A percentile compares a stretch with the other conserved stretches of the same genome.
These are phyloP conservation scores for Micropoecilia bifurca DNA, from an alignment of 2,797 vertebrate species.

Conservation along the genomic window DNA sequence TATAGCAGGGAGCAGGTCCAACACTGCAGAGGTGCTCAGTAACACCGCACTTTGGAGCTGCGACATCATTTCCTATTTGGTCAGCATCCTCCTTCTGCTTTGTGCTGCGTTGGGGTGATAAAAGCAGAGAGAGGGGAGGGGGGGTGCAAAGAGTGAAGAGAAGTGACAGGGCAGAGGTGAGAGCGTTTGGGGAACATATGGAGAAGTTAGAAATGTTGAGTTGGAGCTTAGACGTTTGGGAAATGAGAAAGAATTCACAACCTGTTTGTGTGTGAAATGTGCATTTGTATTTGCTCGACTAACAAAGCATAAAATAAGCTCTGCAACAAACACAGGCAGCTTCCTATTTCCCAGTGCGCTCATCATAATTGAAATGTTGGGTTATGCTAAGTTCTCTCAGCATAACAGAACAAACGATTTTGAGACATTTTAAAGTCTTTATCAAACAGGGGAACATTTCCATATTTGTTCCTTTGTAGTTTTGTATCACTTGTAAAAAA, in stretches of 20 bases:
- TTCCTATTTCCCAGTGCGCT: slow-evolving; percentile 20
- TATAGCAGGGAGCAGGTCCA: slow-evolving; percentile 56
- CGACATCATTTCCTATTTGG: slow-evolving; percentile 63
- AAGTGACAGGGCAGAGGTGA: slow-evolving; percentile 23
- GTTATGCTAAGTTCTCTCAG: slow-evolving; percentile 12
- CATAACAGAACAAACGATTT: slow-evolving; percentile 5
- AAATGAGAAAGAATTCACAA: slow-evolving; percentile 62
- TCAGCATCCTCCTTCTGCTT: slow-evolving; percentile 34
- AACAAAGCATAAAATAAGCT: slow-evolving; percentile 52
- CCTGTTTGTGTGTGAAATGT: slow-evolving; percentile 46
- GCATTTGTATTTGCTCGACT: slow-evolving; percentile 41
- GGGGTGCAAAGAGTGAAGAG: not conserved
- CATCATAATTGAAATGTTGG: slow-evolving; percentile 37
- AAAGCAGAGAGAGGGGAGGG: not conserved
- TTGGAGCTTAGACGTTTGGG: slow-evolving; percentile 49
- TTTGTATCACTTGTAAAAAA: not conserved
- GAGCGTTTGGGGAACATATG: slow-evolving; percentile 5
- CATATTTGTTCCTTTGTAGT: slow-evolving; percentile 12
- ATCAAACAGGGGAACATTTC: slow-evolving; percentile 10
- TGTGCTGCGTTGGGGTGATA: slow-evolving; percentile 15
- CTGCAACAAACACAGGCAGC: slow-evolving; percentile 33
- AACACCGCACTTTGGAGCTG: slow-evolving; percentile 19
- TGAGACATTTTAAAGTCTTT: slow-evolving; percentile 8
- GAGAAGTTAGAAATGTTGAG: slow-evolving; percentile 42
- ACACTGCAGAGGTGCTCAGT: slow-evolving; percentile 29